phyloP scores from a whole-genome alignment of 2,113 vertebrate species.

The Dromiciops gliroides region DNA sequence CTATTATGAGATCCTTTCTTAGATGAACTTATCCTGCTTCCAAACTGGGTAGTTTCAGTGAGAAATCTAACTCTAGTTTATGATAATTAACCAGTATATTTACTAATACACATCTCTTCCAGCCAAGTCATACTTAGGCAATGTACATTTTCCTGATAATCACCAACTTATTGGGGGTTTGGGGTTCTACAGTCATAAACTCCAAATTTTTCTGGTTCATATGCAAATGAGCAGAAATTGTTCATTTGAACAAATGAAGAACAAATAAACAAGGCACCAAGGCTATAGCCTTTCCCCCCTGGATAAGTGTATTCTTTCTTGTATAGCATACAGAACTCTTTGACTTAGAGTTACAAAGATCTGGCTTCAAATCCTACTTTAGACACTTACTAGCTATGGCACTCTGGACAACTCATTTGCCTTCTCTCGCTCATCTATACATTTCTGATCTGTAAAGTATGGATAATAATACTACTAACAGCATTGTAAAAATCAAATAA shows the following conservation, averaged over 20 bases:
- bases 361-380: neutral
- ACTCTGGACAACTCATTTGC: neutral
- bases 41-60: neutral
- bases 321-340: neutral
- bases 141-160: neutral
- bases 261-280: neutral
- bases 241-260: neutral
- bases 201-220: neutral
- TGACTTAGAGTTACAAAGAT: neutral
- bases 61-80: neutral
- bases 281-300: neutral
- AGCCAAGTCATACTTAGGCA: neutral
- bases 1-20: neutral
- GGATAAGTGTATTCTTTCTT: neutral
- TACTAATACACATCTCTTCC: neutral
- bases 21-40: neutral
- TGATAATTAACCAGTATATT: neutral
- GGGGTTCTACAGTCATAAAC: neutral
- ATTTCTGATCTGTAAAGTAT: neutral
- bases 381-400: neutral
- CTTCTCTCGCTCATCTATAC: neutral
- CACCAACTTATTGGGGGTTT: neutral
- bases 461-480: neutral
- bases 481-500: neutral
- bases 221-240: neutral